Base-by-base conservation (phyloP, 2,797 vertebrate genomes). In the Cichlasoma orientale region DNA sequence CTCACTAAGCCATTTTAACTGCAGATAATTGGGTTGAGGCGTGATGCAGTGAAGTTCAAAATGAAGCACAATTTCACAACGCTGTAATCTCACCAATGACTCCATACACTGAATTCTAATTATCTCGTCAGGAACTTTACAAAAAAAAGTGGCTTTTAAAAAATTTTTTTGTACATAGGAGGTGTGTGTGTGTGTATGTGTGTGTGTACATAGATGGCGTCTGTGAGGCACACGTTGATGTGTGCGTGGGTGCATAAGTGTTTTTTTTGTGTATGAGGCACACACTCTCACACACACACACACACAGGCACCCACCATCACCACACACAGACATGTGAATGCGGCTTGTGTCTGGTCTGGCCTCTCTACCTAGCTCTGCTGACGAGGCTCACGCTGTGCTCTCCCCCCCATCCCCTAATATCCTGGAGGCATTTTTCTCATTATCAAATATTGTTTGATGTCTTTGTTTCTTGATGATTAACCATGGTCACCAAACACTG, bases 391-490 rank as follows among this genome's bases (percentile, higher is more conserved):
- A 94, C 68, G 91, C 94, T 94, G 94, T 88, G 91, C 90, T 83
- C 87, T 61, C 82, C 73, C 84, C 84, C 82, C 85, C 85, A 88
- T 86, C 90, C 91, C 79, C 93, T 93, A 94, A 95, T 96, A 95
- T 96, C 95, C 95, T 95, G 90, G 89, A 95, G 95, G 95, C 94
- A 95, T 95, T 95, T 95, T 95, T 94, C 94, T 96, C 95, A 95
- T 96, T 95, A 96, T 96, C 94, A 96, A 95, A 95, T 96, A 96
- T 95, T 93, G 94, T 95, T 95, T 95, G 95, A 95, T 95, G 94
- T 96, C 94, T 96, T 95, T 95, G 92, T 96, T 96, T 96, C 92
- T 91, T 93, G 94, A 95, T 96, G 95, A 96, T 96, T 94, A 96
- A 95, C 92, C 92, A 92, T 93, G 90, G 94, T 94, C 94, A 93